Conservation (phyloP, 2,888 invertebrate genomes). For the Girardia tigrina region DNA sequence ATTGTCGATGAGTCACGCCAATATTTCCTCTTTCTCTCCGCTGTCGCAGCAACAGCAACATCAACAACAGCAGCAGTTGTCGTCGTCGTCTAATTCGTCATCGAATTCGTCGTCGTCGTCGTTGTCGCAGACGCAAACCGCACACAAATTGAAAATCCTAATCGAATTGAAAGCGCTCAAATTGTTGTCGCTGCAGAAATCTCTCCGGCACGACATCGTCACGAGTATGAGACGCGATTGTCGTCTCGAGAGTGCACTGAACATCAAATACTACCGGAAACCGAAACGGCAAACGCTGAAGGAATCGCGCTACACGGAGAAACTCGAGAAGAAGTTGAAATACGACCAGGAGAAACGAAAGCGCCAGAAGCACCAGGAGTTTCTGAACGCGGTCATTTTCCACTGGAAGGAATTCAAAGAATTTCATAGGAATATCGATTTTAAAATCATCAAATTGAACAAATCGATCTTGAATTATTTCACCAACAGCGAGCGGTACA, state of each 20-base stretch:
- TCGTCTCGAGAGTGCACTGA: conserved; percentile 17
- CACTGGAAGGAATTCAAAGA: conserved; percentile 24
- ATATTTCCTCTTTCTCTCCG: too few species aligned
- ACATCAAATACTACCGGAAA: neutral
- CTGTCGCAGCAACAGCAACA: too few species aligned
- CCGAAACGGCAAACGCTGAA: conserved; percentile 15
- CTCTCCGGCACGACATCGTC: neutral
- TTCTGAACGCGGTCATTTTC: conserved; percentile 26
- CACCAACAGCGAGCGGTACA: conserved; percentile 92
- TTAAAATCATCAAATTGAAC: conserved; percentile 73
- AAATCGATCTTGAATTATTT: conserved; percentile 90
- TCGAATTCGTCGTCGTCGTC: too few species aligned
- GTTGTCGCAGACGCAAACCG: too few species aligned
- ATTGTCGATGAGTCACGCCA: conserved; percentile 53
- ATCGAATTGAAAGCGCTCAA: conserved; percentile 25
- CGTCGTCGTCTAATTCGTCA: too few species aligned
- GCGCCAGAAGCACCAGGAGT: conserved; percentile 27
- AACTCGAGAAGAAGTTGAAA: neutral
- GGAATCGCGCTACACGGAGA: conserved; percentile 19
- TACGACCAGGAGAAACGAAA: conserved; percentile 20
- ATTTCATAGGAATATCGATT: neutral
- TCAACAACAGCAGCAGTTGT: too few species aligned
- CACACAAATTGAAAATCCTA: neutral
- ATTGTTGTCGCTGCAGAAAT: neutral
- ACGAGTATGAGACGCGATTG: neutral